Conservation (phyloP, 2,797 vertebrate genomes). For the Cossypha polioptera region DNA sequence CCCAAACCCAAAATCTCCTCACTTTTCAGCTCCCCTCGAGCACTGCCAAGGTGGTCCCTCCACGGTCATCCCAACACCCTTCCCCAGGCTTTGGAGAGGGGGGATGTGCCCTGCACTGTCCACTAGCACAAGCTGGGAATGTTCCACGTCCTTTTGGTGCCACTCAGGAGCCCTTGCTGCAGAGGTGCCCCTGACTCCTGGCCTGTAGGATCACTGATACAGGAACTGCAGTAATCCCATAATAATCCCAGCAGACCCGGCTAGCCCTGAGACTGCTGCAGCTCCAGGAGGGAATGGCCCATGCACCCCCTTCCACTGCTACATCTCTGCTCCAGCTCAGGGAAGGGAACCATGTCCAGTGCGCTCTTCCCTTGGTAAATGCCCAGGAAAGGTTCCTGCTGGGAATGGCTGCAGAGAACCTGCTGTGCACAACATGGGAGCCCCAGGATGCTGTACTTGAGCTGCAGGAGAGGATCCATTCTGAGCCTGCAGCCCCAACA, state of each 20-base stretch:
- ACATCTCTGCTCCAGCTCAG: neutral
- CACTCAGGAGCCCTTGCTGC: neutral
- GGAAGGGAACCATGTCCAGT: neutral
- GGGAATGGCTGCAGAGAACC: neutral
- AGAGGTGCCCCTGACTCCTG: neutral
- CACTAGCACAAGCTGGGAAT: neutral
- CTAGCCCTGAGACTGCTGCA: neutral
- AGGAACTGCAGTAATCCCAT: neutral
- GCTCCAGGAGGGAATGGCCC: no score
- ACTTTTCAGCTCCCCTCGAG: neutral
- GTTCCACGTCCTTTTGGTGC: neutral
- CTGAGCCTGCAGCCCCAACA: neutral
- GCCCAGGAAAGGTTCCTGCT: neutral
- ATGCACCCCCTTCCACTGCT: neutral
- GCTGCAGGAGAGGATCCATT: neutral
- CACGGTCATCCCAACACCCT: neutral
- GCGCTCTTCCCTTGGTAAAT: neutral
- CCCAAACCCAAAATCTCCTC: neutral
- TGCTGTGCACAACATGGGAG: neutral
- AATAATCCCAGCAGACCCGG: neutral
- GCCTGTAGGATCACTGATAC: fast-evolving
- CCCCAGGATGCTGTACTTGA: neutral
- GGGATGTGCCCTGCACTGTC: fast-evolving
- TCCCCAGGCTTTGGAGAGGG: neutral
- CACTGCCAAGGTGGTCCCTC: neutral